Base-by-base conservation (phyloP, 92 coral and sea anemone genomes). In the Phenganax marumi region DNA sequence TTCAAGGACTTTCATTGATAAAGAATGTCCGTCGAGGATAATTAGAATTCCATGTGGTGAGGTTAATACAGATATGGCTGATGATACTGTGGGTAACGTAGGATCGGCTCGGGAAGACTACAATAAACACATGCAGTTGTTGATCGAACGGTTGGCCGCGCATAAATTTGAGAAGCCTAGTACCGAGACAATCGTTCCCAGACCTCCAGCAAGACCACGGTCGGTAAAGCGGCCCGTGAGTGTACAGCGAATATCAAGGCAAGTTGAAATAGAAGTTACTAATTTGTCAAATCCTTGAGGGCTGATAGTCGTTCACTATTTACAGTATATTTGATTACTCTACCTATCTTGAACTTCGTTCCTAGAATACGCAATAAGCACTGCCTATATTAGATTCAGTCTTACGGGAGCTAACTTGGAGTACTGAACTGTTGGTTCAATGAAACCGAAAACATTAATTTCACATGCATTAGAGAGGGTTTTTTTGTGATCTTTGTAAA, bases 211-310 rank as follows among this genome's bases (percentile, higher is more conserved):
- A 18, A 90, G 90, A n/a, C 93, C 96, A 65, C 84, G 84, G 26
- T 74, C 84, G 63, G 87, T 88, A 75, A 91, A 88, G 69, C 91
- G 90, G 73, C 85, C 84, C 43, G 85, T 92, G 74, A 84, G 89
- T 33, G 89, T 89, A 19, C 91, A 94, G 72, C 91, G 98, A 47
- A 89, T 92, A 71, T 85, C 93, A 16, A 92, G 98, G 98, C 92
- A 85, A 85, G 57, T 58, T 56, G 16, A 13, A 46, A 14, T 13
- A 14, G 23, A 21, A 8, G 43, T 33, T 2, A 33, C 43, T 5
- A 1, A 33, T 33, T 33, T 33, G 2, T 33, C 43, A 33, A 33
- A 33, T 33, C 43, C 43, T 33, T 33, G 43, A 33, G 43, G 43
- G 5, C 43, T 33, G 43, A 5, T 33, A 1, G 5, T 33, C 43